These are phyloP conservation scores for Mesaphorura yosii DNA, from an alignment of 1,140 invertebrate genomes.

Conservation along the genomic window DNA sequence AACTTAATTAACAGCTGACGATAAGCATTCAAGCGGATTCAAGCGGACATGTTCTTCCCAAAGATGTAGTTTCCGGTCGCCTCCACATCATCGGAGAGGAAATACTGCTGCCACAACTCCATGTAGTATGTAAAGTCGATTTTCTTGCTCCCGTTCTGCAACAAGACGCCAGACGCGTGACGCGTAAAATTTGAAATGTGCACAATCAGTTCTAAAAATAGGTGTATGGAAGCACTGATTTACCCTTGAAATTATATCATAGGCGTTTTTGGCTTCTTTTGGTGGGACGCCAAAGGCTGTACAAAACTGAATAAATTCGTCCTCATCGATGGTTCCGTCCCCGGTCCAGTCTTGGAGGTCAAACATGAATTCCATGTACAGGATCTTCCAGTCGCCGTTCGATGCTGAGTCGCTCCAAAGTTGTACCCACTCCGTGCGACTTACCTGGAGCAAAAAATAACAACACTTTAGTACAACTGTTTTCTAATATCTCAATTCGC, in stretches of 20 bases:
- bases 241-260: slow-evolving; percentile 56
- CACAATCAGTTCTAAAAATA: background rate
- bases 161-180: no score
- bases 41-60: no score
- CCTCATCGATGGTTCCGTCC: slow-evolving; percentile 64
- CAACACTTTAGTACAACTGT: background rate
- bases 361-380: slow-evolving; percentile 75
- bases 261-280: slow-evolving; percentile 59
- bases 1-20: no score
- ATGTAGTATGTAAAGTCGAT: background rate
- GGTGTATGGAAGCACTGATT: slow-evolving; percentile 36
- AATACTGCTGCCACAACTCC: background rate
- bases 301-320: slow-evolving; percentile 67
- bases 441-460: slow-evolving; percentile 35
- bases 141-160: slow-evolving; percentile 44
- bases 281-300: slow-evolving; percentile 58
- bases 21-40: no score
- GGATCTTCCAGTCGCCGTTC: slow-evolving; percentile 53
- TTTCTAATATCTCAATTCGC: no score
- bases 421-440: slow-evolving; percentile 62
- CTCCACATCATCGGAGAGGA: background rate
- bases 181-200: slow-evolving; percentile 33
- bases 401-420: slow-evolving; percentile 71
- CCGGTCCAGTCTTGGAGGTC: slow-evolving; percentile 69
- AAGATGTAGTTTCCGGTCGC: background rate